phyloP scores from a whole-genome alignment of 2,113 vertebrate genomes.

The Mobula hypostoma region DNA sequence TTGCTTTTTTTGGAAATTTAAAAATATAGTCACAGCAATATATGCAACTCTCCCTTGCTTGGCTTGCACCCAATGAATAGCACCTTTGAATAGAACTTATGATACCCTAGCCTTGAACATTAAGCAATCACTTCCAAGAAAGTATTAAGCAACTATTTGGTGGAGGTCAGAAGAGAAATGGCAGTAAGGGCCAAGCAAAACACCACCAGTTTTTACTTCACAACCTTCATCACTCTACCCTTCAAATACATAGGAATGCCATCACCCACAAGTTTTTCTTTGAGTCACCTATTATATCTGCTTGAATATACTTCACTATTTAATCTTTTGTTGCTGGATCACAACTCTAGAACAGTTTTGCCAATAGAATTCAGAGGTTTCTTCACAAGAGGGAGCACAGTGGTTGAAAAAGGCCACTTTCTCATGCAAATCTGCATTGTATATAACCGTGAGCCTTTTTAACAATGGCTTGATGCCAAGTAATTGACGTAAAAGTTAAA shows the following conservation, averaged over 20 bases:
- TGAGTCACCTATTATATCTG: background rate
- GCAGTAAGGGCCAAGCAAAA: no score
- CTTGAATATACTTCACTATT: background rate
- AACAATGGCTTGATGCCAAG: background rate
- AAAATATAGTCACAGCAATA: no score
- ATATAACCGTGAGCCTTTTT: background rate
- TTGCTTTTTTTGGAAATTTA: no score
- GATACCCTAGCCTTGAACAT: no score
- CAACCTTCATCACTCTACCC: no score
- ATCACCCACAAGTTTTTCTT: background rate
- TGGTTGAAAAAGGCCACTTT: background rate
- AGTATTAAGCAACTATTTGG: no score
- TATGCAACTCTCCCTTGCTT: no score
- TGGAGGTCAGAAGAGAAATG: no score
- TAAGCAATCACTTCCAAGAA: no score
- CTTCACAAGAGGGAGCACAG: background rate
- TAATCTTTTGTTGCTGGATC: background rate
- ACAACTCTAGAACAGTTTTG: background rate
- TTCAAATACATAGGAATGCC: background rate
- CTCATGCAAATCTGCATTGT: background rate
- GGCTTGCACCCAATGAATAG: no score
- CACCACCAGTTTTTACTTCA: no score
- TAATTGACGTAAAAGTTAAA: background rate
- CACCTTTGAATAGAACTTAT: no score
- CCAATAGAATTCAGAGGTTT: background rate